Conservation (phyloP, 1,140 invertebrate species). For the Brachionus rotundiformis region DNA sequence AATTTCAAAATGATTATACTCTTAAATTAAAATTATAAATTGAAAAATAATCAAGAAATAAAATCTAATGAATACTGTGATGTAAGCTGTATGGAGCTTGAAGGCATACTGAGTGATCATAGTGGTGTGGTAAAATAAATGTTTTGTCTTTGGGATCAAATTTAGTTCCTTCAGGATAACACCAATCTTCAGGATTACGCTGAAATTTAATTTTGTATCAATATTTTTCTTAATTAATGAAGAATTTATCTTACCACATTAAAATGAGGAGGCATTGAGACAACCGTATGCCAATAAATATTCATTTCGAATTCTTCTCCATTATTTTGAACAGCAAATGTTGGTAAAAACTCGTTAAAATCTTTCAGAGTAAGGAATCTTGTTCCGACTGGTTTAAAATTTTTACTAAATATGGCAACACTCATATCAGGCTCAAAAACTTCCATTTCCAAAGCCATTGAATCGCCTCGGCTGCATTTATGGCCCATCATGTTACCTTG, state of each 20-base stretch:
- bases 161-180: constrained; percentile 56
- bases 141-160: constrained; percentile 55
- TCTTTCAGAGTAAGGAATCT: constrained; percentile 55
- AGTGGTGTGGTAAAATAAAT: constrained; percentile 55
- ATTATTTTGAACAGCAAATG: constrained; percentile 58
- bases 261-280: constrained; percentile 55
- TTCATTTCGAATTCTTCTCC: constrained; percentile 58
- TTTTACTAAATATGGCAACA: constrained; percentile 56
- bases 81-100: constrained; percentile 58
- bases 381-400: constrained; percentile 56
- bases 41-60: not conserved
- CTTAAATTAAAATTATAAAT: too few species aligned
- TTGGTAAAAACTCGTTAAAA: constrained; percentile 57
- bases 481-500: constrained; percentile 58
- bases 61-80: too few species aligned
- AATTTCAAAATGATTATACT: constrained; percentile 59
- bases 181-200: constrained; percentile 58
- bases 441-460: constrained; percentile 57
- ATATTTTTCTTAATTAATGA: too few species aligned
- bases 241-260: constrained; percentile 55
- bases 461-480: constrained; percentile 59
- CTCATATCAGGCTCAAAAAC: constrained; percentile 56
- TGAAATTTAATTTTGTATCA: not conserved
- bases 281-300: constrained; percentile 59
- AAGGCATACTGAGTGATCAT: constrained; percentile 54